These are phyloP conservation scores for Orthosia gothica DNA, from an alignment of 2,888 invertebrate genomes.

Conservation along the genomic window DNA sequence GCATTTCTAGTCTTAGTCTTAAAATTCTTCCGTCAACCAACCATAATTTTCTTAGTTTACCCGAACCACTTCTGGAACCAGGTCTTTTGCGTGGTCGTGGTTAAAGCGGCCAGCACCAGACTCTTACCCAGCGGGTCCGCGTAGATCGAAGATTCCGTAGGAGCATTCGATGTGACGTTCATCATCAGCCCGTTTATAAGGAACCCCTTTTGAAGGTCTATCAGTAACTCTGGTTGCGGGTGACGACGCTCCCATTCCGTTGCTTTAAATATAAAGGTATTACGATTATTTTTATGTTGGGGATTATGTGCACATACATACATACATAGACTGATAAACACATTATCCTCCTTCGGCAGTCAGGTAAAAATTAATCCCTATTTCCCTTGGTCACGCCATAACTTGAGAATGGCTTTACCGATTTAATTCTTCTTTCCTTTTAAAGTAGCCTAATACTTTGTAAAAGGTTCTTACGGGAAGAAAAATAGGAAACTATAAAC, in stretches of 20 bases:
- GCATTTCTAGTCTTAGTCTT: not conserved
- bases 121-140: conserved; percentile 75
- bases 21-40: not conserved
- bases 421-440: no score
- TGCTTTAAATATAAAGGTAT: conserved; percentile 69
- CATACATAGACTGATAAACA: no score
- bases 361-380: no score
- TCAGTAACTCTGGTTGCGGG: conserved; percentile 77
- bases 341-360: no score
- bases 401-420: no score
- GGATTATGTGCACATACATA: not conserved
- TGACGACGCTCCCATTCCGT: conserved; percentile 78
- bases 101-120: conserved; percentile 21
- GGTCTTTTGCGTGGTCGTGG: conserved; percentile 72
- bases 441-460: no score
- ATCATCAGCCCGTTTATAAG: conserved; percentile 65
- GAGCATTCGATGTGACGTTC: conserved; percentile 13
- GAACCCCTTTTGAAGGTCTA: conserved; percentile 81
- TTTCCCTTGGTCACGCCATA: no score
- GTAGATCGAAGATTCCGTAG: conserved; percentile 65
- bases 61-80: conserved; percentile 75
- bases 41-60: conserved; percentile 16
- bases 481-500: no score
- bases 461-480: no score
- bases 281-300: not conserved